These are phyloP conservation scores for Ranitomeya variabilis DNA, from an alignment of 2,113 vertebrate genomes.

Conservation along the genomic window DNA sequence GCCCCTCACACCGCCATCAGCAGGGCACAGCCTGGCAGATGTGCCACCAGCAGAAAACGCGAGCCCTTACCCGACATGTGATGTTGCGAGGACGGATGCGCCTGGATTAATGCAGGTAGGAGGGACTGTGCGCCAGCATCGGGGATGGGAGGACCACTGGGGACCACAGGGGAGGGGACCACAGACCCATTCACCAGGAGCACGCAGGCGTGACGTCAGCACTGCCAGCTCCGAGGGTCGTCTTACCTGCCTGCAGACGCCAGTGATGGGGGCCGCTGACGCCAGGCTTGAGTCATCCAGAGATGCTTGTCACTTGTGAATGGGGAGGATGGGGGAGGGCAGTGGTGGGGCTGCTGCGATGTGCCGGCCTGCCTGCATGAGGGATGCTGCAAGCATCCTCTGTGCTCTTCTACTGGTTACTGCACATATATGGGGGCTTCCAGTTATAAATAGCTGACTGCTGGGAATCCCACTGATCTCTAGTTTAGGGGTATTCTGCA, in stretches of 20 bases:
- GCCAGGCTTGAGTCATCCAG: conserved; percentile 43
- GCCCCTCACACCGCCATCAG: background rate
- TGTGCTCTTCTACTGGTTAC: no score
- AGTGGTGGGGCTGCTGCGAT: background rate
- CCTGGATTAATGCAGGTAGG: conserved; percentile 48
- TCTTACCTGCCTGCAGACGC: background rate
- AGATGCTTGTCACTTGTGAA: conserved; percentile 22
- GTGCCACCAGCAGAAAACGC: background rate
- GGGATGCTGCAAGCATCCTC: background rate
- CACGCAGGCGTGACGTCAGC: conserved; percentile 27
- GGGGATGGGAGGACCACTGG: background rate
- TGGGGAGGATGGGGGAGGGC: background rate
- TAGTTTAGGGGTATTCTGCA: no score
- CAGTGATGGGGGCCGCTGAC: conserved; percentile 20
- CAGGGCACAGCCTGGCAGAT: no score
- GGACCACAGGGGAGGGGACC: background rate
- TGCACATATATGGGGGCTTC: no score
- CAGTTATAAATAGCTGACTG: no score
- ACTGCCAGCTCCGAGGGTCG: background rate
- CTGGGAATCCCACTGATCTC: no score
- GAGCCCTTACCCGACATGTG: conserved; percentile 37
- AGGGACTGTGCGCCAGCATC: conserved; percentile 29
- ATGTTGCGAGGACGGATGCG: conserved; percentile 49
- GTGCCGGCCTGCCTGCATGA: no score
- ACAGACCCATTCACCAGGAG: background rate